These are phyloP conservation scores for Hyppa rectilinea DNA, from an alignment of 2,888 invertebrate genomes.

Conservation along the genomic window DNA sequence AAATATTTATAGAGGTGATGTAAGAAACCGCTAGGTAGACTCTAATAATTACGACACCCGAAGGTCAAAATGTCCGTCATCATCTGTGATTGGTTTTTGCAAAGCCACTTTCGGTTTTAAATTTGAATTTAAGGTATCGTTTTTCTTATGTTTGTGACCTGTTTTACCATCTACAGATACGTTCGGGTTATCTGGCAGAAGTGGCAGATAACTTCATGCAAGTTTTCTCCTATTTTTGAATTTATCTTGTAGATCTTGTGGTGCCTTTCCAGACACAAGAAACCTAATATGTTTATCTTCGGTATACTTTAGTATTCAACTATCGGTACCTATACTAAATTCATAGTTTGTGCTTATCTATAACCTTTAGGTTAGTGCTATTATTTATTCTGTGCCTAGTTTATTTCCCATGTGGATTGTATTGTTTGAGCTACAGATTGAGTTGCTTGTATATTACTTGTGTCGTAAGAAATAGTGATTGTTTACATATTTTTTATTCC, in stretches of 20 bases:
- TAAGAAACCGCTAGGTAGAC: slow-evolving; percentile 70
- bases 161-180: neutral
- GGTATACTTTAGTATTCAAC: too few relatives aligned
- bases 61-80: slow-evolving; percentile 66
- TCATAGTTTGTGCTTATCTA: slow-evolving; percentile 18
- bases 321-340: too few relatives aligned
- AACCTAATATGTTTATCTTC: neutral
- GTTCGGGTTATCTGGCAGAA: neutral
- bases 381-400: too few relatives aligned
- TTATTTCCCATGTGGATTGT: slow-evolving; percentile 37
- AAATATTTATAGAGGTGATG: slow-evolving; percentile 82
- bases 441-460: slow-evolving; percentile 17
- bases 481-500: slow-evolving; percentile 20
- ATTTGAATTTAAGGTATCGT: neutral
- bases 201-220: neutral
- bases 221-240: neutral
- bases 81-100: slow-evolving; percentile 43
- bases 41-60: slow-evolving; percentile 71
- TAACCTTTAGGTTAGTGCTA: too few relatives aligned
- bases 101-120: slow-evolving; percentile 40
- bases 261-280: neutral
- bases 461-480: slow-evolving; percentile 33
- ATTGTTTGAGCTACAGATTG: slow-evolving; percentile 40
- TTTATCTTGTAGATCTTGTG: neutral
- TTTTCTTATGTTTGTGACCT: neutral